phyloP scores from a whole-genome alignment of 2,888 invertebrate genomes.

The Acleris laterana region DNA sequence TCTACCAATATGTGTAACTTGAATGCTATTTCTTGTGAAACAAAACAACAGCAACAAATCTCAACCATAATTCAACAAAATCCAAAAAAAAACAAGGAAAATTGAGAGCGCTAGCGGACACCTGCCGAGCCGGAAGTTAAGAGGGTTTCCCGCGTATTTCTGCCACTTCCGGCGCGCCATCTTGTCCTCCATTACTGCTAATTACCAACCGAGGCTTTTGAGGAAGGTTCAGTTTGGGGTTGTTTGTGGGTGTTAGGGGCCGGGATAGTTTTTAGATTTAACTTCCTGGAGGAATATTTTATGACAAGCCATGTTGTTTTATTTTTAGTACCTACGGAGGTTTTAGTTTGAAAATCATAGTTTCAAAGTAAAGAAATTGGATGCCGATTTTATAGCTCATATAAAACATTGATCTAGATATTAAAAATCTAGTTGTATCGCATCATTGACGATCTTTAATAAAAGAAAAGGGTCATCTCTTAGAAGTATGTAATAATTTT shows the following conservation, averaged over 20 bases:
- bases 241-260: neutral
- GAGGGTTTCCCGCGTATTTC: conserved; percentile 39
- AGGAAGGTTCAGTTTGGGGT: conserved; percentile 38
- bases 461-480: no score
- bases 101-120: conserved; percentile 29
- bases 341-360: no score
- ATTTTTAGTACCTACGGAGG: no score
- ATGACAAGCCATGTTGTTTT: no score
- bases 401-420: no score
- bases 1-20: no score
- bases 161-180: conserved; percentile 65
- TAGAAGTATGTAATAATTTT: no score
- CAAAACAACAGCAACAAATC: neutral
- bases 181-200: conserved; percentile 74
- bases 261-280: conserved; percentile 3
- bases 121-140: conserved; percentile 40
- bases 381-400: no score
- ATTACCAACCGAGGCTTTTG: conserved; percentile 58
- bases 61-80: conserved; percentile 23
- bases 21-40: neutral
- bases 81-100: conserved; percentile 27
- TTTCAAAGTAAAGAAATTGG: no score
- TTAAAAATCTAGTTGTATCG: no score
- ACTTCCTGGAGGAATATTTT: no score
- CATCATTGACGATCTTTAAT: no score